Conservation (phyloP, 2,797 vertebrate genomes). For the Balearica regulorum region DNA sequence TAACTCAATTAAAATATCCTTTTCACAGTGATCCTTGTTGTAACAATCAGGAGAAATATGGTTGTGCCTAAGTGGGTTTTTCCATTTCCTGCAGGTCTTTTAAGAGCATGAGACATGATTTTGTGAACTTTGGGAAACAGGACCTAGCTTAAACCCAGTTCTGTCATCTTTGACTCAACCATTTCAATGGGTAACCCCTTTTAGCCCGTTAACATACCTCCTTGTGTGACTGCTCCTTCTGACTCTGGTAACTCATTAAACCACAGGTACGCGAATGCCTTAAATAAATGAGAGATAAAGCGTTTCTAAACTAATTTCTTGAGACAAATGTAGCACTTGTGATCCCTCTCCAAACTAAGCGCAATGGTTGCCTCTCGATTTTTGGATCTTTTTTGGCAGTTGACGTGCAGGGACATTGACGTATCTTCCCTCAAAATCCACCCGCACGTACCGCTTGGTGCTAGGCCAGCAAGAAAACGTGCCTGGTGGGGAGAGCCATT, state of each 20-base stretch:
- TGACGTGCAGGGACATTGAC: too few relatives aligned
- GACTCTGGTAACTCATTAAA: background rate
- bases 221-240: background rate
- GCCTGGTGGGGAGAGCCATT: background rate
- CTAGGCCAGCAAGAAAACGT: background rate
- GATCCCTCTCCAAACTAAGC: background rate
- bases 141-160: background rate
- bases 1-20: background rate
- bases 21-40: background rate
- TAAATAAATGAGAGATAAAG: background rate
- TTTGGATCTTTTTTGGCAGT: background rate
- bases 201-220: fast-evolving
- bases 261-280: background rate
- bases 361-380: background rate
- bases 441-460: fast-evolving
- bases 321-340: background rate
- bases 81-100: background rate
- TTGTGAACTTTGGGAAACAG: background rate
- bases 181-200: background rate
- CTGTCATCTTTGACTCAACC: background rate
- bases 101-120: background rate
- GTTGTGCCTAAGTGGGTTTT: background rate
- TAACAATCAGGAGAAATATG: background rate
- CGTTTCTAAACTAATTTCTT: background rate
- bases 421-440: background rate